Conservation (phyloP, 2,797 vertebrate species). For the Myripristis jacobus region DNA sequence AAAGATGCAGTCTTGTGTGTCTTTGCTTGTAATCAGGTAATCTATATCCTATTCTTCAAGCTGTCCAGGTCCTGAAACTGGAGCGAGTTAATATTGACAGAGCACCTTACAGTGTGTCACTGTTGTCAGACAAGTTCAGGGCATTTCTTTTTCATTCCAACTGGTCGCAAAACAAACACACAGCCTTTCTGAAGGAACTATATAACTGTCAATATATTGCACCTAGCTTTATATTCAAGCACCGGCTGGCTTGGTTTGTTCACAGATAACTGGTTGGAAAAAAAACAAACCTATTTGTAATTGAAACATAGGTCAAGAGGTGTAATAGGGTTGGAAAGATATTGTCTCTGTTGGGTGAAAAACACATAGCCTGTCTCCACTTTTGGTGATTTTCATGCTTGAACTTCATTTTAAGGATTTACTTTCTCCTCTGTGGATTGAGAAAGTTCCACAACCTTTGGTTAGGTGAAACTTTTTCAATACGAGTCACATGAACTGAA, state of each 20-base stretch:
- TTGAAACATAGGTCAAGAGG: not conserved
- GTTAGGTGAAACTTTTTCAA: no score
- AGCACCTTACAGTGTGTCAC: slow-evolving; percentile 53
- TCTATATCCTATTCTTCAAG: slow-evolving; percentile 52
- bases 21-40: slow-evolving; percentile 29
- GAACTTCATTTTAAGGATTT: no score
- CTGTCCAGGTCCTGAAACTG: slow-evolving; percentile 72
- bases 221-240: slow-evolving; percentile 41
- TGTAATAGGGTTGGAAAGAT: not conserved
- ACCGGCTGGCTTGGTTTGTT: slow-evolving; percentile 42
- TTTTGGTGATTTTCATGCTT: no score
- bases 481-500: no score
- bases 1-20: not conserved
- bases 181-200: slow-evolving; percentile 54
- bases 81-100: slow-evolving; percentile 81
- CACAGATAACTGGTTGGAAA: slow-evolving; percentile 36
- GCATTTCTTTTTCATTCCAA: slow-evolving; percentile 66
- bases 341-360: no score
- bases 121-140: slow-evolving; percentile 63
- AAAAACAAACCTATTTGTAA: no score
- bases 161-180: slow-evolving; percentile 75
- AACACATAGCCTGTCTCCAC: no score
- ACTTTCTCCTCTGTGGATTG: no score
- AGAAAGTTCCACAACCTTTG: no score
- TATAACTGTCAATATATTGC: slow-evolving; percentile 44